phyloP scores from a whole-genome alignment of 2,113 vertebrate species.

The Cephalopterus ornatus region DNA sequence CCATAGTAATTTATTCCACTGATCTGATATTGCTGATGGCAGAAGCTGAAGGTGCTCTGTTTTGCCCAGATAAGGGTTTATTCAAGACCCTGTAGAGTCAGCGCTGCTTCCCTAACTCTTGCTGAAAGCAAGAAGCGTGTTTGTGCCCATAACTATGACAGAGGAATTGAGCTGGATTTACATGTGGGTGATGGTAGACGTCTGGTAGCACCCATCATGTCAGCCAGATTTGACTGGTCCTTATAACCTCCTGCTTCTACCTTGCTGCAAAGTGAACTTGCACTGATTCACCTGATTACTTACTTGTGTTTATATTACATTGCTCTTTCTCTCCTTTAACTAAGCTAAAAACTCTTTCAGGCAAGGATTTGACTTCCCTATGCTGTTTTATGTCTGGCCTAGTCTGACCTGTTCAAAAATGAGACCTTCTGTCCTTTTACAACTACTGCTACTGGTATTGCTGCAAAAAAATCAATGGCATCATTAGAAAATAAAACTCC shows the following conservation, averaged over 20 bases:
- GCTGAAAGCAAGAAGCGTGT: accelerated
- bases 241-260: background rate
- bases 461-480: background rate
- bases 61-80: background rate
- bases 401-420: background rate
- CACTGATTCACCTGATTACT: background rate
- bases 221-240: background rate
- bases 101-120: background rate
- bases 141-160: background rate
- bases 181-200: accelerated
- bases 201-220: too few relatives aligned
- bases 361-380: background rate
- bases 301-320: background rate
- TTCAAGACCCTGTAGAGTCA: background rate
- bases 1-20: background rate
- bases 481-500: constrained; percentile 7
- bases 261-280: background rate
- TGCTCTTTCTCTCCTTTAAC: background rate
- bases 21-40: background rate
- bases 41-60: background rate
- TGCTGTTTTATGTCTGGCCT: background rate
- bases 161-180: background rate
- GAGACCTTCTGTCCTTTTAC: background rate
- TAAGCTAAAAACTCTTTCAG: background rate
- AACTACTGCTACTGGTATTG: background rate